Base-by-base conservation (phyloP, 2,797 vertebrate genomes). In the Rallus crepitans region DNA sequence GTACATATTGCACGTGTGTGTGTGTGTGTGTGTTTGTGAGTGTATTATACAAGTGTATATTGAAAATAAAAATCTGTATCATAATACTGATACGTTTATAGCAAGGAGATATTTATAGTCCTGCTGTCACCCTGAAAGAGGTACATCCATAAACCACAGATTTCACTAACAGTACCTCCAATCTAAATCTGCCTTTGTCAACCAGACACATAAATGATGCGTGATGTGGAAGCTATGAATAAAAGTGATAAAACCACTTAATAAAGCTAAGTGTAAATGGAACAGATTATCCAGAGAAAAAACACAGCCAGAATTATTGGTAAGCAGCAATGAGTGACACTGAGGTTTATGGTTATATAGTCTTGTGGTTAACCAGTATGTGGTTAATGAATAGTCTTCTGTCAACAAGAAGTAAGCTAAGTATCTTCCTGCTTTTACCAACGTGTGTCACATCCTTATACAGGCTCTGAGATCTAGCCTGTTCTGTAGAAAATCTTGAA, bases 281-380 rank as follows among this genome's bases (percentile, higher is more conserved):
- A 79, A 31, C 40, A 59, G 65, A 35, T 80, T 68, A 33, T 85
- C 15, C 35, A 70, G 56, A 66, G 66, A n/a, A 93, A 77, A 48
- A 50, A n/a, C 9, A 30, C 31, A 57, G 75, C 15, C 11, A 56
- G 86, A 63, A 81, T 75, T 85, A 55, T 12, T 70, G 84, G 76
- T 75, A 56, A 90, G 92, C 52, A 86, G 73, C 76, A 93, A 63
- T 52, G 80, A 94, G 48, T 65, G 78, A 56, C 89, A 78, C 4
- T 1, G 53, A 87, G 65, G 69, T 91, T 89, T 83, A 24, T 90
- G 87, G 77, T 79, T 92, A 75, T 33, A n/a, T 80, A 39, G 91
- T 87, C 80, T 84, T 96, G 94, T 93, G 96, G 92, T 96, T 96
- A 96, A 94, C 90, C 87, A 96, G 86, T 66, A 82, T 90, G 94